Evolutionary conservation across 2,888 invertebrate genomes (phyloP), one percentile per base, ranked within the genome.

Genomic region (Phlogophora meticulosa): DNA sequence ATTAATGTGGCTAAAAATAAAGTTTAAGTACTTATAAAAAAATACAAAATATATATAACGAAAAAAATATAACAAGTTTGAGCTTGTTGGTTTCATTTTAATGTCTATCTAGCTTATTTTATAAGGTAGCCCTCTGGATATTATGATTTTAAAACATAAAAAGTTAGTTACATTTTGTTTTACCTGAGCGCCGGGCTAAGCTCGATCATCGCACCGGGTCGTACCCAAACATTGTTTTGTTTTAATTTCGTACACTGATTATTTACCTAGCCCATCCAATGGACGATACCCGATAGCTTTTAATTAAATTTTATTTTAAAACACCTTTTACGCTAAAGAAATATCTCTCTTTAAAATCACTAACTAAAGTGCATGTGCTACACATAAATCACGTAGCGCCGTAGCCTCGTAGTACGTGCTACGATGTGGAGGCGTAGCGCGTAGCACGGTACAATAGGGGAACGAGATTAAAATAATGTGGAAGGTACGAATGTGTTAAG

Each of bases 321-420:
- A 17, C 40, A 76, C 53, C 11, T 59, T 72, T 75, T 38, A 34
- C 7, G 20, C 28, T 15, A 38, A 57, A 71, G 34, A 40, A 45
- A 72, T 66, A 45, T 40, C 13, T 40, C 11, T 9, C n/a, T 49
- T 22, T 61, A 65, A 65, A 77, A 77, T 70, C 55, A 60, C 28
- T 55, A 10, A 40, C 24, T 56, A 40, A 68, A 60, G 48, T 59
- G 46, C 49, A 72, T 56, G 53, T 61, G 66, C 69, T 59, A 70
- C 66, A 75, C 62, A 79, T 75, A 74, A 79, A 79, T 72, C 75
- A 57, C 77, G 76, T 76, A 77, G 77, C 56, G 32, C 42, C 59
- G 70, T 75, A 75, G 78, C 70, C 55, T 34, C 78, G 87, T 87
- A 88, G 85, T 81, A 78, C 67, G 72, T 82, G 80, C 85, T 86